These are phyloP conservation scores for Verasper variegatus DNA, from an alignment of 2,113 vertebrate genomes.

Conservation along the genomic window DNA sequence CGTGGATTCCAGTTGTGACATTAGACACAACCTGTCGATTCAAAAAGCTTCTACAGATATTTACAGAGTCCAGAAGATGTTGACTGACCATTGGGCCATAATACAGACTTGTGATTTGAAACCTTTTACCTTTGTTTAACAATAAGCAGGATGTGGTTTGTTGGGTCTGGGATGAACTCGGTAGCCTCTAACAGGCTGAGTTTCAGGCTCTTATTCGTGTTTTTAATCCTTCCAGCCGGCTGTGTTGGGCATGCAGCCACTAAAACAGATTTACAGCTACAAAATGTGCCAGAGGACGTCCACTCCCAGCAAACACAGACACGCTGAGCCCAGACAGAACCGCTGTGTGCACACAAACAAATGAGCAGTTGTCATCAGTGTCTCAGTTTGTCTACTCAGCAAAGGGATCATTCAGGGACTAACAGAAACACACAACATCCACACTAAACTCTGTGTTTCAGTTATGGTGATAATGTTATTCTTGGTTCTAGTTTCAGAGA, in stretches of 20 bases:
- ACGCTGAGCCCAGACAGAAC: slow-evolving; percentile 8
- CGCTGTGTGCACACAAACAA: slow-evolving; percentile 36
- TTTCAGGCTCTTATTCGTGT: background rate
- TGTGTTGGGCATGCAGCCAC: slow-evolving; percentile 30
- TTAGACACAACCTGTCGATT: too few species aligned
- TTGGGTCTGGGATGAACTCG: background rate
- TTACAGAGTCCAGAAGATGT: too few species aligned
- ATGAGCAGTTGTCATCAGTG: background rate
- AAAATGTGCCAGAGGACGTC: slow-evolving; percentile 14
- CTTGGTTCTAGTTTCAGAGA: too few species aligned
- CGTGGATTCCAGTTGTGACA: too few species aligned
- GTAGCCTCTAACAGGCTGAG: slow-evolving; percentile 1
- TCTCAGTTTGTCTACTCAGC: slow-evolving; percentile 12
- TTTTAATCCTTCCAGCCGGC: slow-evolving; percentile 16
- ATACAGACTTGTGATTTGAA: background rate
- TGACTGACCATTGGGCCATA: too few species aligned
- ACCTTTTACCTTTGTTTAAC: too few species aligned
- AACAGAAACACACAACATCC: too few species aligned
- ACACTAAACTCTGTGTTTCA: too few species aligned
- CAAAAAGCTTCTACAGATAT: too few species aligned
- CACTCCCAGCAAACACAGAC: slow-evolving; percentile 30
- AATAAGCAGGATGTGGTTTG: too few species aligned
- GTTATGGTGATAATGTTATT: too few species aligned
- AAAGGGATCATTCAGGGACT: background rate
- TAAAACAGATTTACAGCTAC: slow-evolving; percentile 28